These are phyloP conservation scores for Rhinichthys klamathensis DNA, from an alignment of 2,113 vertebrate genomes.

Conservation along the genomic window DNA sequence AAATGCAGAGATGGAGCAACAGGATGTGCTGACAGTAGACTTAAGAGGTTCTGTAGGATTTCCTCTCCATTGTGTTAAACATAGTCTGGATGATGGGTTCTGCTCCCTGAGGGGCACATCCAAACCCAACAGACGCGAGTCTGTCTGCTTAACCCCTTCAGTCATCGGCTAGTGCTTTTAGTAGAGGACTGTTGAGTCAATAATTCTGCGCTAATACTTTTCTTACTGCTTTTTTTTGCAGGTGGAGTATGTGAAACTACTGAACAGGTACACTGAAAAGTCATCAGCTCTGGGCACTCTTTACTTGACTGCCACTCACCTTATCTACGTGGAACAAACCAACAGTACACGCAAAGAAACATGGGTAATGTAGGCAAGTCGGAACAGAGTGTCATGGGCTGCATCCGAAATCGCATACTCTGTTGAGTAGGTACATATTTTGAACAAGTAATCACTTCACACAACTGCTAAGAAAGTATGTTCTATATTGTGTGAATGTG, in stretches of 20 bases:
- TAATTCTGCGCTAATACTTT: background rate
- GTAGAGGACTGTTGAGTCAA: background rate
- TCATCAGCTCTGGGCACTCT: constrained; percentile 76
- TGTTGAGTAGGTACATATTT: too few relatives aligned
- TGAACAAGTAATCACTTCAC: too few relatives aligned
- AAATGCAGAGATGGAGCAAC: background rate
- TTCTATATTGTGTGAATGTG: too few relatives aligned
- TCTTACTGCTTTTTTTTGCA: constrained; percentile 52
- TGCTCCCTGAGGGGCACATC: background rate
- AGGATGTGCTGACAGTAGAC: constrained; percentile 30
- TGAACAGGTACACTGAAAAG: constrained; percentile 75
- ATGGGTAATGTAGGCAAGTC: constrained; percentile 72
- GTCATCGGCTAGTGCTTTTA: background rate
- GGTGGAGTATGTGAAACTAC: constrained; percentile 81
- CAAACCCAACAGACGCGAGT: background rate
- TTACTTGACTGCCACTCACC: constrained; percentile 83
- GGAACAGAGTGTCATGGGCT: background rate
- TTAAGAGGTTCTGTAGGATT: constrained; percentile 15
- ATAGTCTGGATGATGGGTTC: constrained; percentile 8
- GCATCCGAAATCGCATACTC: too few relatives aligned
- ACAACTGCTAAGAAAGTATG: too few relatives aligned
- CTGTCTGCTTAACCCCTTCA: background rate
- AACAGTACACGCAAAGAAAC: constrained; percentile 77
- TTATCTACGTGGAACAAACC: constrained; percentile 81
- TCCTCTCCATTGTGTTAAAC: constrained; percentile 29